phyloP scores from a whole-genome alignment of 2,797 vertebrate genomes.

The Brachymystax lenok region DNA sequence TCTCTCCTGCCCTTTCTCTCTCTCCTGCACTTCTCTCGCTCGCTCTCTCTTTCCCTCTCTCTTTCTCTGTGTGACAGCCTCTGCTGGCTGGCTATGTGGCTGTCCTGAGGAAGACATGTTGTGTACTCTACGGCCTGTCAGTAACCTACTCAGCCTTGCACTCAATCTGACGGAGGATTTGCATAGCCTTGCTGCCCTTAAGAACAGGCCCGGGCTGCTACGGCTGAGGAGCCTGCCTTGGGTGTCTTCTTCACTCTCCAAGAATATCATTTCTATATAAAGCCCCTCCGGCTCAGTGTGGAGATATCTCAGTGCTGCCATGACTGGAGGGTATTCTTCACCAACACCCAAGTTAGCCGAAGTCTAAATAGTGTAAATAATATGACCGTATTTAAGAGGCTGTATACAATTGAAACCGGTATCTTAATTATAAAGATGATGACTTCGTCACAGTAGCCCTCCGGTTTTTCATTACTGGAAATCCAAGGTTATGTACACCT shows the following conservation, averaged over 20 bases:
- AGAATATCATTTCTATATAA: conserved; percentile 59
- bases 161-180: conserved; percentile 81
- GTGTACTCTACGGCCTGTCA: conserved; percentile 84
- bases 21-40: conserved; percentile 27
- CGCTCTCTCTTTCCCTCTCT: conserved; percentile 18
- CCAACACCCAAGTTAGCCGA: conserved; percentile 59
- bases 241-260: conserved; percentile 39
- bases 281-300: conserved; percentile 45
- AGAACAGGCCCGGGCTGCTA: conserved; percentile 71
- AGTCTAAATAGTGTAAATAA: conserved; percentile 28
- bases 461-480: conserved; percentile 84
- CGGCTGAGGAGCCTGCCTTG: conserved; percentile 42
- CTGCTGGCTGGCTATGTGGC: conserved; percentile 65
- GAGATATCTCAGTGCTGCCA: conserved; percentile 46
- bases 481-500: conserved; percentile 88
- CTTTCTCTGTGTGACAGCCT: conserved; percentile 74
- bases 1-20: neutral
- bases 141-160: conserved; percentile 85
- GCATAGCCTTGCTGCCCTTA: conserved; percentile 80
- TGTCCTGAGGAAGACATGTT: conserved; percentile 76
- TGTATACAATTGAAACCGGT: conserved; percentile 77
- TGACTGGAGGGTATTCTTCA: conserved; percentile 52
- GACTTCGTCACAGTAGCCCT: conserved; percentile 81
- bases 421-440: conserved; percentile 81
- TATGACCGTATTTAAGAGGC: conserved; percentile 74